Base-by-base conservation (phyloP, 2,797 vertebrate genomes). In the Hoplostethus atlanticus region DNA sequence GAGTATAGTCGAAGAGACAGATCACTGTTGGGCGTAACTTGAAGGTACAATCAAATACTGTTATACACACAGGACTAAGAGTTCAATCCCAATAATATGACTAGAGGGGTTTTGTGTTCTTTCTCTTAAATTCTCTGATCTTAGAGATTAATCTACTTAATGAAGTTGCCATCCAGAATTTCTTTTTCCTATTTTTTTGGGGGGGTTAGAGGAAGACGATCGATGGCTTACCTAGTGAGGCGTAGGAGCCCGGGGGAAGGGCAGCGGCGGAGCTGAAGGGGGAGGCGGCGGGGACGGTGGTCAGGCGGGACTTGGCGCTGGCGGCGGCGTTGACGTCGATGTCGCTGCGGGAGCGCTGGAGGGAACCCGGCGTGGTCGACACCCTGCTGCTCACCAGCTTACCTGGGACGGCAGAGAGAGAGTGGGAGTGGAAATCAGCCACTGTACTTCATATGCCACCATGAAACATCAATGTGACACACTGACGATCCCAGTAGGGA, bases 281-380 rank as follows among this genome's bases (percentile, higher is more conserved):
- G 0, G 95, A 90, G 3, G 96, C 86, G 0, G 95, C 79, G 6
- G 96, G 94, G 10, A 95, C 93, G 0, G 95, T 95, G 65, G 95
- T 93, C 84, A 97, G 95, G 81, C 97, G 97, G 10, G 96, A 97
- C 92, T 99, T 99, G 92, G 98, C 95, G 82, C 88, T 99, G 91
- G 98, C 96, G 51, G 98, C 98, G 8, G 98, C 98, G 2, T 99
- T 99, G 57, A 99, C 97, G 0, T 99, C 98, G 4, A 99, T 95
- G 85, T 99, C 98, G 11, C 98, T 99, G 48, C 97, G 96, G 81
- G 98, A 99, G 9, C 98, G 96, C 88, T 99, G 98, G 53, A 99
- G 96, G 60, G 97, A 95, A 61, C 97, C 95, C 0, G 97, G 93
- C 0, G 96, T 95, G 15, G 95, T 91, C 21, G 94, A 86, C n/a